Evolutionary conservation across 2,888 invertebrate species (phyloP), one percentile per base, ranked within the genome.

Genomic region (Drosophila anomelani): DNA sequence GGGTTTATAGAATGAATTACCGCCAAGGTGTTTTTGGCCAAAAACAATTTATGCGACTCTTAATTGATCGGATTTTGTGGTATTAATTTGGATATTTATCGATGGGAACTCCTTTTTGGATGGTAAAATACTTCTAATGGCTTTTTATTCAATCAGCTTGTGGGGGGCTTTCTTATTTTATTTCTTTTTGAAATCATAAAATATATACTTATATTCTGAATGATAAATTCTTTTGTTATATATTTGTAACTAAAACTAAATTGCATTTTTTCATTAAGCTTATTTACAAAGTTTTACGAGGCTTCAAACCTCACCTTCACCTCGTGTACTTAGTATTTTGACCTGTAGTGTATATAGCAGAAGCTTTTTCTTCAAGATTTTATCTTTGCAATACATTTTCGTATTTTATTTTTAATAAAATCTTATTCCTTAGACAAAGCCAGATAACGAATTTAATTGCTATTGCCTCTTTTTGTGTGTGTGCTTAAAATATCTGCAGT

Each of bases 1-100:
- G 44, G 32, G 17, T 34, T 56, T 47, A 55, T 67, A 47, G 46
- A 67, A 67, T 56, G 46, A 55, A 66, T 66, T 51, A 66, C 66
- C 26, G 41, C 6, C 46, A 23, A 47, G 36, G 39, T 56, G 55
- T 67, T 68, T 66, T 67, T 46, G 43, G 32, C 26, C 13, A 23
- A 44, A 39, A 54, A 43, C 64, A 53, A 67, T 67, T 67, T 68
- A 54, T 55, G 38, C 55, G 17, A 9, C 20, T 23, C 46, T 34
- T 70, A 70, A 70, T 68, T 68, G 34, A 57, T 70, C 39, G 26
- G 57, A 67, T 66, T 66, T 66, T 43, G 29, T 38, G 54, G 59
- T 38, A 51, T 51, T 51, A 49, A 39, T 59, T 51, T n/a, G 49
- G 34, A 9, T 23, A 58, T 58, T 58, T 36, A 51, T 51, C 20